Conservation (phyloP, 2,113 vertebrate species). For the Mionectes macconnelli region DNA sequence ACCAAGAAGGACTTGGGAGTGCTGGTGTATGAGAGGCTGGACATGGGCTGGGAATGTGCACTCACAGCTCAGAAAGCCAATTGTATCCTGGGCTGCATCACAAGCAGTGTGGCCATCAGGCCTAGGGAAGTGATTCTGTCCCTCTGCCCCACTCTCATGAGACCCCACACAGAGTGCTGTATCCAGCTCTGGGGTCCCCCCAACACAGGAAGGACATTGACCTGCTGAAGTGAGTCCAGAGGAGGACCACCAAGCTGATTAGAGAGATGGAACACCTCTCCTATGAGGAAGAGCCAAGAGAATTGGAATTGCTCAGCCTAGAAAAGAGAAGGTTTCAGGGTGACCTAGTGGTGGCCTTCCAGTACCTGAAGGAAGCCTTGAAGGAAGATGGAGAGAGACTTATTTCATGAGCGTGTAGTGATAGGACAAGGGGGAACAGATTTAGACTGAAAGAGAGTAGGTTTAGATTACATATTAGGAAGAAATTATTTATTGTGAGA, state of each 20-base stretch:
- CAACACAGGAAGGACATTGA: background rate
- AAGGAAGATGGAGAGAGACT: background rate
- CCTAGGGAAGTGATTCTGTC: accelerated
- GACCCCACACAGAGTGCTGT: background rate
- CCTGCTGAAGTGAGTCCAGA: background rate
- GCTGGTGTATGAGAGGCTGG: accelerated
- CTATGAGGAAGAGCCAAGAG: background rate
- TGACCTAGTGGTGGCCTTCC: background rate
- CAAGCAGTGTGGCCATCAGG: accelerated
- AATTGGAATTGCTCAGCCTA: background rate
- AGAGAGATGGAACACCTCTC: background rate
- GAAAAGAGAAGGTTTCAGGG: background rate
- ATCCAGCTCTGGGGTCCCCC: background rate
- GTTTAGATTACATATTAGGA: background rate
- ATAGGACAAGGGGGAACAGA: background rate
- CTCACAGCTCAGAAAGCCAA: background rate
- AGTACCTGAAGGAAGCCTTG: background rate
- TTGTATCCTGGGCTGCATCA: background rate
- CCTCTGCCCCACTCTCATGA: background rate
- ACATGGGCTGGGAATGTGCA: background rate
- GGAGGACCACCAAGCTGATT: background rate
- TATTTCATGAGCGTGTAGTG: background rate
- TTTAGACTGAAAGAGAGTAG: background rate
- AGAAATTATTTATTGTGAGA: background rate
- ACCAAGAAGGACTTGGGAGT: accelerated